Base-by-base conservation (phyloP, 2,888 invertebrate genomes). In the Panopea generosa region DNA sequence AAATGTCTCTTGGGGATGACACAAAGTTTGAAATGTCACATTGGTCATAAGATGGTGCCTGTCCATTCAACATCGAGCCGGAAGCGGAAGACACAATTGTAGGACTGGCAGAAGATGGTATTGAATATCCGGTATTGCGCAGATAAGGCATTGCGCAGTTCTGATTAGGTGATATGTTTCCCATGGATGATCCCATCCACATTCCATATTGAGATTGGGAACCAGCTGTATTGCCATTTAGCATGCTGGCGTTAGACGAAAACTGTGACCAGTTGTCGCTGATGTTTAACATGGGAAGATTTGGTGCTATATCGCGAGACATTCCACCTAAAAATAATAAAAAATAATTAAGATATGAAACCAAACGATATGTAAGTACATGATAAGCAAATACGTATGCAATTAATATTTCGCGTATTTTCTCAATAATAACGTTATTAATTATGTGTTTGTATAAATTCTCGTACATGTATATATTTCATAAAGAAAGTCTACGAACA, bases 111-210 rank as follows among this genome's bases (percentile, higher is more conserved):
- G 82, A 73, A 56, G 86, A 75, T 45, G 86, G 85, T 52, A 89
- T 82, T 27, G 88, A 83, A 77, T 89, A 89, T 56, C 87, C 84
- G 55, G 84, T 77, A 38, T 86, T 75, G 11, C 88, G 86, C 59
- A 88, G 85, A 77, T 89, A 87, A 14, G 89, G 89, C 87, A 90
- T 88, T 63, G 88, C 86, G 82, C 89, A 89, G 82, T 86, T 89
- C 78, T 90, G 90, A 82, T 89, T 89, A 62, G 87, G 83, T 60
- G 89, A 84, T 29, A 90, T 81, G 62, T 90, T 90, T 68, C 89
- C 83, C 68, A 88, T 86, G 22, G 85, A 75, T 7, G 86, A 75
- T 26, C 84, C 83, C 85, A 87, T 87, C 89, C 89, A 90, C 88
- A 89, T 87, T 16, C 88, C 86, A 56, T 88, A 88, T 40, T 88